Conservation (phyloP, 2,113 vertebrate genomes). For the Montifringilla adamsi region DNA sequence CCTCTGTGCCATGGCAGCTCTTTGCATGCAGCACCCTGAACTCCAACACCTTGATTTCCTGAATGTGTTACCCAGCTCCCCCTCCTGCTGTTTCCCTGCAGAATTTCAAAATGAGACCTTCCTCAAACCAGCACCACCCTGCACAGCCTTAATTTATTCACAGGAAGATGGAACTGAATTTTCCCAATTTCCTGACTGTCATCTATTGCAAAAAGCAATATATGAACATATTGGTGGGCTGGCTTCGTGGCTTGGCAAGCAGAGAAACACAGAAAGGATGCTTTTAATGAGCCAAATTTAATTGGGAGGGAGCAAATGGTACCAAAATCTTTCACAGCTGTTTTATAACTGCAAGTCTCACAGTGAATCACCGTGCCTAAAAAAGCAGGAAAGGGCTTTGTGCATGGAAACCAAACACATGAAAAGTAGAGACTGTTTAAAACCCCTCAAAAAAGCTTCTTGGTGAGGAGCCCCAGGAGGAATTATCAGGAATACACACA, state of each 20-base stretch:
- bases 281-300: background rate
- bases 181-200: background rate
- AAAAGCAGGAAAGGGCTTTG: background rate
- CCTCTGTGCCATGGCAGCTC: background rate
- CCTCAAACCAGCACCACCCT: background rate
- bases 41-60: background rate
- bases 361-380: background rate
- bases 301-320: background rate
- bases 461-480: background rate
- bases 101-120: background rate
- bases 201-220: background rate
- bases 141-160: background rate
- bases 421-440: background rate
- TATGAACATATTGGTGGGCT: background rate
- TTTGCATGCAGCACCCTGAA: background rate
- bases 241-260: background rate
- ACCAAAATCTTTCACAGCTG: background rate
- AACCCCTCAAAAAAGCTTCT: background rate
- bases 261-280: background rate
- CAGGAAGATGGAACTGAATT: background rate
- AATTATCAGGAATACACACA: background rate
- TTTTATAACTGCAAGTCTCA: background rate
- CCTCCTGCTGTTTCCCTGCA: background rate
- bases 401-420: background rate
- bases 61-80: background rate